Evolutionary conservation across 1,140 invertebrate species (phyloP).

Genomic region (Procambarus virginalis): DNA sequence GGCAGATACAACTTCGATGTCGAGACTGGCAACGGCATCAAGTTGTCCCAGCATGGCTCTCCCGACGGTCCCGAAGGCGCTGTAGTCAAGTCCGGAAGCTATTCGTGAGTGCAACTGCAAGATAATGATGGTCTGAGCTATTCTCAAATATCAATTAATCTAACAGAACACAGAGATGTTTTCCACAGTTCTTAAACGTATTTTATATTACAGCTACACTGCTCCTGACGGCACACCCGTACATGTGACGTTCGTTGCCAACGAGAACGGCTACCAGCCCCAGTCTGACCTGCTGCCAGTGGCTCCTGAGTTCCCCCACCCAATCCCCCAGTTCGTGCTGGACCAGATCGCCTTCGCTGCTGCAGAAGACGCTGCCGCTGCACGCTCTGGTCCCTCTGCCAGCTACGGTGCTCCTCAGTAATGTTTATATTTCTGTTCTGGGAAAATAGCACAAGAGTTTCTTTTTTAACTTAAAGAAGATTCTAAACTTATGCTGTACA

Average conservation of each 20-base stretch:
- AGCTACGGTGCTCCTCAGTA: background rate
- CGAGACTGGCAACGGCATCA: background rate
- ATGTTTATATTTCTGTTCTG: background rate
- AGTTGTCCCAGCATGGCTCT: background rate
- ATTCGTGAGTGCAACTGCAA: background rate
- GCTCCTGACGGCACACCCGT: background rate
- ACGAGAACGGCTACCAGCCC: conserved; percentile 33
- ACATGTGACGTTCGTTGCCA: conserved; percentile 25
- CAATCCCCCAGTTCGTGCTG: conserved; percentile 62
- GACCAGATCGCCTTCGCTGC: conserved; percentile 63
- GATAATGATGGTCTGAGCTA: too few relatives aligned
- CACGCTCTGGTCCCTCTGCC: background rate
- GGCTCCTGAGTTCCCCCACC: conserved; percentile 48
- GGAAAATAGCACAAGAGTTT: too few relatives aligned
- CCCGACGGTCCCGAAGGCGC: background rate
- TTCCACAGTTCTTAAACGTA: too few relatives aligned
- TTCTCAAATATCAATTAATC: too few relatives aligned
- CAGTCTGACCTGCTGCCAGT: conserved; percentile 40
- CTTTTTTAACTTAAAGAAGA: too few relatives aligned
- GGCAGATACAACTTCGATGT: background rate
- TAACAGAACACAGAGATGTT: too few relatives aligned
- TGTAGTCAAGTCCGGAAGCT: background rate
- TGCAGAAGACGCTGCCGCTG: conserved; percentile 23
- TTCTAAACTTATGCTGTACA: too few relatives aligned
- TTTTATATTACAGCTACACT: background rate